phyloP scores from a whole-genome alignment of 2,113 vertebrate species.

The Nestor notabilis region DNA sequence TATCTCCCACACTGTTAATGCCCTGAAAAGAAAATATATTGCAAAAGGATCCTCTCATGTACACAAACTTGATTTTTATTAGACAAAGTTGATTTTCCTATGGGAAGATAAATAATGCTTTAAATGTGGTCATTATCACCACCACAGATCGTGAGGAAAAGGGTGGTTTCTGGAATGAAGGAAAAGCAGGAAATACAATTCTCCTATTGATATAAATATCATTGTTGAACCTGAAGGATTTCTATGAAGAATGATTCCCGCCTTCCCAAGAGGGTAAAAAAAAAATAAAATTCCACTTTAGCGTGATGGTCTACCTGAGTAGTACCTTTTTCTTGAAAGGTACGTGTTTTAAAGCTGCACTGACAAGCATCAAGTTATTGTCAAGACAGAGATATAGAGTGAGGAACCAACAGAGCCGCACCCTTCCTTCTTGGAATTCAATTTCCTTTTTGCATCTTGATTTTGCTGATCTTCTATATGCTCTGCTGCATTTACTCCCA shows the following conservation, averaged over 20 bases:
- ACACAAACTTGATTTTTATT: not conserved
- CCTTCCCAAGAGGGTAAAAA: not conserved
- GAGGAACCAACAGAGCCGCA: not conserved
- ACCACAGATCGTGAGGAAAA: not conserved
- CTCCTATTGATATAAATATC: not conserved
- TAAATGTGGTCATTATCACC: not conserved
- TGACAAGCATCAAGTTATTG: not conserved
- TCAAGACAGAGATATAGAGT: not conserved
- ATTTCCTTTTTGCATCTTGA: not conserved
- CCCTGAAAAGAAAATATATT: not conserved
- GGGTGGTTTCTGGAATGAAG: not conserved
- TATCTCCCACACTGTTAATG: not conserved
- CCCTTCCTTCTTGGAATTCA: not conserved
- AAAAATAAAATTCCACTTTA: not conserved
- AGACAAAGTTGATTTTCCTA: not conserved
- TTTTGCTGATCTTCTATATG: not conserved
- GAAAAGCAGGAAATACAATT: not conserved
- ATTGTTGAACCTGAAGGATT: not conserved
- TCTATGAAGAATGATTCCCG: not conserved
- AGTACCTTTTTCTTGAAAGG: not conserved
- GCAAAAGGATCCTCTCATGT: not conserved
- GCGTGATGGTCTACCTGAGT: not conserved
- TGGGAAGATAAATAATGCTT: not conserved
- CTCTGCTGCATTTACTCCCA: not conserved
- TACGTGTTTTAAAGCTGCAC: not conserved